phyloP scores from a whole-genome alignment of 2,113 vertebrate species.

The Chlorodrepanis virens region DNA sequence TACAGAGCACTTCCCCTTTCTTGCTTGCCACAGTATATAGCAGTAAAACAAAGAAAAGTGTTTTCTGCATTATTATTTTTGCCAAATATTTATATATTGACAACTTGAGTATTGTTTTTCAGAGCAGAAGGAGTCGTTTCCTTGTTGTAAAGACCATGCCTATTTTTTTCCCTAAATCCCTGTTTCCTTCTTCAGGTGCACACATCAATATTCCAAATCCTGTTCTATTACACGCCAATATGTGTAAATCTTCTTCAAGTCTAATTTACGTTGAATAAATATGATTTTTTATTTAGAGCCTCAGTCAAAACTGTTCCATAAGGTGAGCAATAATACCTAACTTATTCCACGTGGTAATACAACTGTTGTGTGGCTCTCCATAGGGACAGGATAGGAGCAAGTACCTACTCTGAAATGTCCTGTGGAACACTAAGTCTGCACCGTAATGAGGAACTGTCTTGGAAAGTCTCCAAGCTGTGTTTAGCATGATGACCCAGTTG shows the following conservation, averaged over 20 bases:
- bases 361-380: background rate
- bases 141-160: background rate
- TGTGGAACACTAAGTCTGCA: background rate
- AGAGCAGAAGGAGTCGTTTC: background rate
- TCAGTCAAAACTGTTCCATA: background rate
- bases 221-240: background rate
- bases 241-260: background rate
- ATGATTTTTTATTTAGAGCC: background rate
- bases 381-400: background rate
- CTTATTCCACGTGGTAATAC: background rate
- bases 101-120: background rate
- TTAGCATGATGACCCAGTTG: background rate
- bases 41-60: background rate
- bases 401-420: background rate
- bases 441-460: background rate
- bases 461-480: background rate
- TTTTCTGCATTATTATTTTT: conserved; percentile 15
- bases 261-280: background rate
- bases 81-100: conserved; percentile 31
- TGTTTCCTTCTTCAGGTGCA: background rate
- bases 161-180: background rate
- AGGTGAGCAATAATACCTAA: background rate
- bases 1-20: conserved; percentile 14
- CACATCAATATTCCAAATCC: background rate
- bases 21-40: background rate